Conservation (phyloP, 2,113 vertebrate species). For the Glaucomys volans region DNA sequence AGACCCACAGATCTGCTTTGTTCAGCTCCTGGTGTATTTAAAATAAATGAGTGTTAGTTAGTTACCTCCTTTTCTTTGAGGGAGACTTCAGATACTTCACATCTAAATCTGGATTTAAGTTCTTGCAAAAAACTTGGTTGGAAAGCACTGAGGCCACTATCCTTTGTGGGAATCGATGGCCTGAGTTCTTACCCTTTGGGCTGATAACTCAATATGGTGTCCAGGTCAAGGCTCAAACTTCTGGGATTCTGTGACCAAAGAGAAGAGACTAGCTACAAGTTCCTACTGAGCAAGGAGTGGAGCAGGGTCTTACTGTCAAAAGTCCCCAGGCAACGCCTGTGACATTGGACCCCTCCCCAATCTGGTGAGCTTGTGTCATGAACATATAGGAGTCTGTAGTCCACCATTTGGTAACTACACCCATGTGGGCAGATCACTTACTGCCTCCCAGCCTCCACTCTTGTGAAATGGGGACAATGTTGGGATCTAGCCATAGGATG, state of each 20-base stretch:
- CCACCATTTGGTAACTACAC: accelerated
- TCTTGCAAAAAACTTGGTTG: not conserved
- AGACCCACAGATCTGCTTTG: not conserved
- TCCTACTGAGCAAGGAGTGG: too few relatives aligned
- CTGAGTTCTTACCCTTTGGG: accelerated
- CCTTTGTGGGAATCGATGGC: accelerated
- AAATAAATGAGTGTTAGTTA: not conserved
- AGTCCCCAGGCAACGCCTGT: not conserved
- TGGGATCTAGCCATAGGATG: not conserved
- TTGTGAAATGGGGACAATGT: not conserved
- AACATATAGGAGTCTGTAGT: accelerated
- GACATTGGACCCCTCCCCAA: accelerated
- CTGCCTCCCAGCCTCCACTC: not conserved
- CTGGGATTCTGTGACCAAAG: not conserved
- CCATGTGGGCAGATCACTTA: accelerated
- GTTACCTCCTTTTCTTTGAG: not conserved
- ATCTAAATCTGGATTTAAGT: not conserved
- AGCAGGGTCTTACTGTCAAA: not conserved
- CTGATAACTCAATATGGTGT: accelerated
- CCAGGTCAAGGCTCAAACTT: not conserved
- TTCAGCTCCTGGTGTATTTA: not conserved
- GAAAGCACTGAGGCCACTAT: accelerated
- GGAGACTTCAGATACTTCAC: not conserved
- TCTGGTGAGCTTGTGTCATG: accelerated
- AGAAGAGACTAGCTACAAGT: accelerated